phyloP scores from a whole-genome alignment of 92 coral and sea anemone genomes.

The Porites divaricata region DNA sequence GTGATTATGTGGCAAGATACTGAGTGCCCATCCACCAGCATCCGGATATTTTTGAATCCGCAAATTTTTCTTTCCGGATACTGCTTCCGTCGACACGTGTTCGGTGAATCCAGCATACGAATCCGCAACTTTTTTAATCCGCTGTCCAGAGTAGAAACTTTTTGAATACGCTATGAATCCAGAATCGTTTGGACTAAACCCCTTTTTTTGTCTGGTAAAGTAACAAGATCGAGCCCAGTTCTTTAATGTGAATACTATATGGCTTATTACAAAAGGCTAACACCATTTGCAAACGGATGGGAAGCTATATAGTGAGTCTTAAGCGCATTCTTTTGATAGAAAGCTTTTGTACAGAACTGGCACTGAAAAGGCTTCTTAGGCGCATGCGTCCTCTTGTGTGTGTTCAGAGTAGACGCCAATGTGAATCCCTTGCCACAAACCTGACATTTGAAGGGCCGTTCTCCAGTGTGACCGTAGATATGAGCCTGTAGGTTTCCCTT shows the following conservation, averaged over 20 bases:
- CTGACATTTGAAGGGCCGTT: constrained; percentile 93
- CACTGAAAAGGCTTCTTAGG: constrained; percentile 93
- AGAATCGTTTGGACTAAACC: too few relatives aligned
- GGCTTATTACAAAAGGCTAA: constrained; percentile 70
- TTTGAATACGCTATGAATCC: too few relatives aligned
- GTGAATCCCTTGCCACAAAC: constrained; percentile 94
- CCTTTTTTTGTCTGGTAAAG: too few relatives aligned
- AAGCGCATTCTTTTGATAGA: constrained; percentile 96
- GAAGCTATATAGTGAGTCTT: constrained; percentile 97
- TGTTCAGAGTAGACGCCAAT: constrained; percentile 93
- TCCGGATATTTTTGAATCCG: too few relatives aligned
- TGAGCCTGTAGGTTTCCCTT: constrained; percentile 98
- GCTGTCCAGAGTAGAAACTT: too few relatives aligned
- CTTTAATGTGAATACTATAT: neutral
- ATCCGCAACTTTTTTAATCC: too few relatives aligned
- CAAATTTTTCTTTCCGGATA: too few relatives aligned
- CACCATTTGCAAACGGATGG: constrained; percentile 92
- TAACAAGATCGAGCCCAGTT: too few relatives aligned
- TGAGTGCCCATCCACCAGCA: too few relatives aligned
- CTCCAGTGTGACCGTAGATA: constrained; percentile 98
- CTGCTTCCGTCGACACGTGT: too few relatives aligned
- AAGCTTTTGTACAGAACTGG: constrained; percentile 89
- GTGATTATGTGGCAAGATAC: too few relatives aligned
- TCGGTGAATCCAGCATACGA: too few relatives aligned
- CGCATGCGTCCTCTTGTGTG: constrained; percentile 97